phyloP scores from a whole-genome alignment of 2,113 vertebrate species.

The Myotis yumanensis region DNA sequence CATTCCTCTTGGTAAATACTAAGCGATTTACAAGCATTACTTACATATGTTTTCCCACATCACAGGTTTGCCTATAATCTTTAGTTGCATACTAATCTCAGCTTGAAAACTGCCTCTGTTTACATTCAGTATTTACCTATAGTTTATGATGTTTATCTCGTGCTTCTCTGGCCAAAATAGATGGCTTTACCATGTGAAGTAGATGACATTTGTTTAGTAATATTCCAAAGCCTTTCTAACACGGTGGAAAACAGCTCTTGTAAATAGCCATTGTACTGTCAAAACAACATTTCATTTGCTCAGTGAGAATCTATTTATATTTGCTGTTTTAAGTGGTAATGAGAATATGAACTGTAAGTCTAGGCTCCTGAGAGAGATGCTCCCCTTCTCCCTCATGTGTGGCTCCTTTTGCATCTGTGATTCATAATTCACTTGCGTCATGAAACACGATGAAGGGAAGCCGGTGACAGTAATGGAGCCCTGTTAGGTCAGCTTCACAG shows the following conservation, averaged over 20 bases:
- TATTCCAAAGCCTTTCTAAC: slow-evolving; percentile 45
- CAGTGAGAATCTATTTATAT: slow-evolving; percentile 24
- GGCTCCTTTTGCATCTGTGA: slow-evolving; percentile 64
- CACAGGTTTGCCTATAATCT: background rate
- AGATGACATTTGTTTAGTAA: slow-evolving; percentile 30
- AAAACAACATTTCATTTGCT: slow-evolving; percentile 59
- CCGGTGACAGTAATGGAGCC: slow-evolving; percentile 38
- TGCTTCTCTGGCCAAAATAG: slow-evolving; percentile 9
- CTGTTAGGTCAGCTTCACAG: slow-evolving; percentile 50
- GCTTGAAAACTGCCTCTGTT: slow-evolving; percentile 40
- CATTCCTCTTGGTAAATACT: background rate
- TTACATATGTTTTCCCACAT: background rate
- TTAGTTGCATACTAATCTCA: background rate
- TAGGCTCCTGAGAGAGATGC: slow-evolving; percentile 10
- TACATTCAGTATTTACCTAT: background rate
- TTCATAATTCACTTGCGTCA: slow-evolving; percentile 47
- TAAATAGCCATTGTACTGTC: slow-evolving; percentile 44
- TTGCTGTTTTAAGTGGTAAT: slow-evolving; percentile 11
- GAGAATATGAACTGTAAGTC: background rate
- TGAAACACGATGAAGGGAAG: slow-evolving; percentile 65
- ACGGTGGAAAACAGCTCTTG: slow-evolving; percentile 3
- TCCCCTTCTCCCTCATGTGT: slow-evolving; percentile 40
- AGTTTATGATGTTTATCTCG: slow-evolving; percentile 13
- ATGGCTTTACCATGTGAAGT: background rate
- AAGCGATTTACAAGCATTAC: background rate